Evolutionary conservation across 2,113 vertebrate genomes (phyloP).

Genomic region (Apus apus): DNA sequence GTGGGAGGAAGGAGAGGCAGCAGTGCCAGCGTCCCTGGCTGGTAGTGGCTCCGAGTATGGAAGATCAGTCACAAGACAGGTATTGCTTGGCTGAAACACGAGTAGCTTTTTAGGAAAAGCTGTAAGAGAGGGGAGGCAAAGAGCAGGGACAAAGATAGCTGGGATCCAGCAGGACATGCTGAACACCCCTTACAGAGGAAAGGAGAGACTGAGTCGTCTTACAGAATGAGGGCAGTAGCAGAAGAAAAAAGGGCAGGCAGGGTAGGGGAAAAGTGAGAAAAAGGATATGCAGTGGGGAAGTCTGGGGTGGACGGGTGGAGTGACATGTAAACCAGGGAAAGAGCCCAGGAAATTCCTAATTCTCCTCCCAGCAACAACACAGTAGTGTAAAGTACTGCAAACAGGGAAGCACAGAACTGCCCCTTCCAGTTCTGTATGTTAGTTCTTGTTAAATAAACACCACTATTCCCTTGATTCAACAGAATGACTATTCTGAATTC

Average conservation of each 20-base stretch:
- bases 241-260: not conserved
- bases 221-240: not conserved
- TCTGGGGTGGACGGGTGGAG: not conserved
- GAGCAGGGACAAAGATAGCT: not conserved
- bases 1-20: not conserved
- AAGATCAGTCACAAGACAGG: not conserved
- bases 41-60: not conserved
- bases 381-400: not conserved
- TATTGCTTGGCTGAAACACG: not conserved
- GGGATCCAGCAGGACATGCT: not conserved
- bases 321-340: not conserved
- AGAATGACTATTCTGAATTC: not conserved
- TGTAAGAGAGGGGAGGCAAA: not conserved
- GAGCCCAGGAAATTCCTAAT: not conserved
- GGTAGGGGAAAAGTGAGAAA: not conserved
- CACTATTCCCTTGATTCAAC: not conserved
- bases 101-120: not conserved
- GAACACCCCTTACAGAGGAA: not conserved
- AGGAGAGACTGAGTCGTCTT: not conserved
- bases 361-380: not conserved
- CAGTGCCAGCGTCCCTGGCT: not conserved
- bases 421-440: not conserved
- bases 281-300: not conserved
- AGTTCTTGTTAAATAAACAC: not conserved
- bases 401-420: not conserved